Conservation (phyloP, 2,113 vertebrate genomes). For the Redunca redunca region DNA sequence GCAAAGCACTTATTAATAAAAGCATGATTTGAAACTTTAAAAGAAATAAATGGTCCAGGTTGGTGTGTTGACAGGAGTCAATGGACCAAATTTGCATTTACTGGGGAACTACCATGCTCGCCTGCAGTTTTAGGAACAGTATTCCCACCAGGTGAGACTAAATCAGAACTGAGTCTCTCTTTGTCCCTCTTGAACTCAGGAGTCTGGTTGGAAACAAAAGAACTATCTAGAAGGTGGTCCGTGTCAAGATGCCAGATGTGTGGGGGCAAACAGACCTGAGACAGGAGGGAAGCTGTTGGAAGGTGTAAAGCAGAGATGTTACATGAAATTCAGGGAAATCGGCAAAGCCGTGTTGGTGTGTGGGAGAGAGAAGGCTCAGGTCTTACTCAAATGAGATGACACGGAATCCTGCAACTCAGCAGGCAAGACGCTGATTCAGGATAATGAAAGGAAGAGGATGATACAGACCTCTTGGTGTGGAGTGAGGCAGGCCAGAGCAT, state of each 20-base stretch:
- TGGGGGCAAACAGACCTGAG: not conserved
- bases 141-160: not conserved
- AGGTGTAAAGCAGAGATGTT: not conserved
- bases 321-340: not conserved
- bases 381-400: not conserved
- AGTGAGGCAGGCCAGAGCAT: not conserved
- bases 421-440: not conserved
- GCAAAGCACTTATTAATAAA: not conserved
- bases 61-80: not conserved
- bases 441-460: not conserved
- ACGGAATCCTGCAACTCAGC: not conserved
- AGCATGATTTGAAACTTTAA: not conserved
- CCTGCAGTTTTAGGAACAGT: not conserved
- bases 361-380: not conserved
- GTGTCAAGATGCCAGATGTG: not conserved
- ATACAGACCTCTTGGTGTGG: not conserved
- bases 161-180: not conserved
- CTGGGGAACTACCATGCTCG: not conserved
- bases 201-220: not conserved
- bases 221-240: not conserved
- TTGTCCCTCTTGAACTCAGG: not conserved
- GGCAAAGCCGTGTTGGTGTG: rapidly evolving
- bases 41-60: not conserved
- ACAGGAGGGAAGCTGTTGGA: not conserved
- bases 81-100: not conserved